Conservation (phyloP, 2,888 invertebrate species). For the Drosophila paranaensis region DNA sequence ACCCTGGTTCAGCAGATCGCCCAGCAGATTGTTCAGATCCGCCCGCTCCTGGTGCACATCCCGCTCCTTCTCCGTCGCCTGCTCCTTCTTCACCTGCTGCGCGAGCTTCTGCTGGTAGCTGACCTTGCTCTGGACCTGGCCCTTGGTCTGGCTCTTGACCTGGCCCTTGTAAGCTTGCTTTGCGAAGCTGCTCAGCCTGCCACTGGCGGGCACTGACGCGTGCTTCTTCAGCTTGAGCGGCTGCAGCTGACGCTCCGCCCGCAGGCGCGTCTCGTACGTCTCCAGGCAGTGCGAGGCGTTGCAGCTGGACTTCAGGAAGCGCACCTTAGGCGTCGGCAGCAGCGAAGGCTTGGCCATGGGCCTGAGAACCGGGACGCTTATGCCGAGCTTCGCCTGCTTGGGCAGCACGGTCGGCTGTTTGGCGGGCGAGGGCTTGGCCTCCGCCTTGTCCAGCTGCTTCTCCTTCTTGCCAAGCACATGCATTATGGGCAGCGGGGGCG, state of each 20-base stretch:
- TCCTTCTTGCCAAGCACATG: not conserved
- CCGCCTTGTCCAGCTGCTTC: not conserved
- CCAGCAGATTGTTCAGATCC: conserved; percentile 11
- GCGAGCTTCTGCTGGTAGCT: rapidly evolving
- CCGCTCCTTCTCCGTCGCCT: too few relatives aligned
- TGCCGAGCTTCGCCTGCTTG: not conserved
- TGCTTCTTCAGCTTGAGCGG: conserved; percentile 1
- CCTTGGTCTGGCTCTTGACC: not conserved
- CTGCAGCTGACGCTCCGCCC: not conserved
- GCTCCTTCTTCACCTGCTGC: too few relatives aligned
- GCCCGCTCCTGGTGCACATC: not conserved
- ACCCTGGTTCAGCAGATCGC: conserved; percentile 23
- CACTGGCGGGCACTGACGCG: not conserved
- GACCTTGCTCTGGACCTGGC: too few relatives aligned
- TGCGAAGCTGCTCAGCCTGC: too few relatives aligned
- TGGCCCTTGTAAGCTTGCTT: too few relatives aligned
- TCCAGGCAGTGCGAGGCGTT: not conserved
- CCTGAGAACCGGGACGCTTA: not conserved
- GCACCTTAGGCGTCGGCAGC: not conserved
- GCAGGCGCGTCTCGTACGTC: not conserved
- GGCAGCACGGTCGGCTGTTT: not conserved
- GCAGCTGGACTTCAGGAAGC: not conserved
- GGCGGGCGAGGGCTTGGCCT: not conserved
- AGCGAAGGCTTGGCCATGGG: not conserved
- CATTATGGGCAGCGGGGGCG: not conserved